Percentiles rank a stretch among this genome's conserved stretches.
These are phyloP conservation scores for Pseudachorutes palmiensis DNA, from an alignment of 1,140 invertebrate genomes.

Conservation along the genomic window DNA sequence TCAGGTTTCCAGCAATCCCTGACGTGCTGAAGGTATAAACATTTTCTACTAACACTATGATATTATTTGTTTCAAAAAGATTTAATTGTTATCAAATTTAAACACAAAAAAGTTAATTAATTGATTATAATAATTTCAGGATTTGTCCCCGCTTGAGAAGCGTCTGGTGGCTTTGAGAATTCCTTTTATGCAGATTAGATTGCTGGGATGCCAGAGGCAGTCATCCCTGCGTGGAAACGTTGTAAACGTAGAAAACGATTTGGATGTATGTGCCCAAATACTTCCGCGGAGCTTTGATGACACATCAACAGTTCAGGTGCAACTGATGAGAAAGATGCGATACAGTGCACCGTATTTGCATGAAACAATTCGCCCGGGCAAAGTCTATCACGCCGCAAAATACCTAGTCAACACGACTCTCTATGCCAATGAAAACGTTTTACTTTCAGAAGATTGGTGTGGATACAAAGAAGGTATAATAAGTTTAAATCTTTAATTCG, in stretches of 20 bases:
- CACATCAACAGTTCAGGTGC: constrained; percentile 24
- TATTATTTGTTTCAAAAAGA: not conserved
- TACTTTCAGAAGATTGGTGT: constrained; percentile 23
- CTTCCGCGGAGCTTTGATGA: constrained; percentile 27
- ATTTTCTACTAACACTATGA: not conserved
- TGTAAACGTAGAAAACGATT: constrained; percentile 25
- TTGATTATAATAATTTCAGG: not conserved
- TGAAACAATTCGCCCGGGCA: constrained; percentile 23
- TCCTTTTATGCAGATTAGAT: constrained; percentile 30
- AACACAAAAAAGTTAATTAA: not conserved
- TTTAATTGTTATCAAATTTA: not conserved
- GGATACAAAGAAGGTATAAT: not conserved
- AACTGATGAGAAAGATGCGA: constrained; percentile 18
- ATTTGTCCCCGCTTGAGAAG: constrained; percentile 17
- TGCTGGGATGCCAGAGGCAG: constrained; percentile 18
- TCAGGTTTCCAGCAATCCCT: constrained; percentile 19
- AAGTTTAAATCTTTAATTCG: not conserved
- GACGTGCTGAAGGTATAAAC: constrained; percentile 10
- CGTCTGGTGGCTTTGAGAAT: constrained; percentile 20
- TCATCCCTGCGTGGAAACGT: constrained; percentile 24
- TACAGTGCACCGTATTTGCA: constrained; percentile 20
- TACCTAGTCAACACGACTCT: constrained; percentile 17
- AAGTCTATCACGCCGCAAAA: constrained; percentile 13
- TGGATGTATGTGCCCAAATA: constrained; percentile 15
- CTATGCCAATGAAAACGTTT: constrained; percentile 14